These are phyloP conservation scores for Scaptodrosophila lebanonensis DNA, from an alignment of 1,140 invertebrate species.

Conservation along the genomic window DNA sequence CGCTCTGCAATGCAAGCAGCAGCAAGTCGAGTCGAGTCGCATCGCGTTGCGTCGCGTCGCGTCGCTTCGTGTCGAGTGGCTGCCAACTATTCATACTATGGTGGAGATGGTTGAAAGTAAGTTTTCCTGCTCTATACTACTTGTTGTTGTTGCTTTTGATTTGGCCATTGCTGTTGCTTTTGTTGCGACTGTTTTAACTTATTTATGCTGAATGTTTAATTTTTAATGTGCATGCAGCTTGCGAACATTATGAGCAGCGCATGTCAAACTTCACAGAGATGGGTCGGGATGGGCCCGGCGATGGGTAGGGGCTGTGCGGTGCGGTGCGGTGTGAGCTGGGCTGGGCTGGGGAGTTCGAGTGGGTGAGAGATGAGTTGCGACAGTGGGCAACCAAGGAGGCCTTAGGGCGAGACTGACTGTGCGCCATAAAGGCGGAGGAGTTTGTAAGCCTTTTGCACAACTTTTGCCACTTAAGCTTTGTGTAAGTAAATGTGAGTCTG, in stretches of 20 bases:
- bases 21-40: constrained; percentile 48
- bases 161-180: constrained; percentile 36
- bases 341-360: not conserved
- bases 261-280: no score
- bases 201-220: constrained; percentile 70
- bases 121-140: no score
- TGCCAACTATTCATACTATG: no score
- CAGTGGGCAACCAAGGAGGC: not conserved
- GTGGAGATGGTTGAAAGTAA: no score
- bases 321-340: not conserved
- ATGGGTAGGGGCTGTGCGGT: constrained; percentile 2
- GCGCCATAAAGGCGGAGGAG: constrained; percentile 9
- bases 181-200: constrained; percentile 46
- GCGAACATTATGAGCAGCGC: constrained; percentile 16
- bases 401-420: not conserved
- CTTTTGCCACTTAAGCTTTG: constrained; percentile 71
- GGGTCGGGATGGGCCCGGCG: no score
- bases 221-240: constrained; percentile 69
- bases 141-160: no score
- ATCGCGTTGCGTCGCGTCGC: no score
- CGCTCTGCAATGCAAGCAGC: constrained; percentile 17
- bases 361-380: constrained; percentile 21
- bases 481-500: constrained; percentile 49
- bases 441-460: constrained; percentile 69
- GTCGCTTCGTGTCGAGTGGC: no score